These are phyloP conservation scores for Abramis brama DNA, from an alignment of 2,113 vertebrate genomes.

Conservation along the genomic window DNA sequence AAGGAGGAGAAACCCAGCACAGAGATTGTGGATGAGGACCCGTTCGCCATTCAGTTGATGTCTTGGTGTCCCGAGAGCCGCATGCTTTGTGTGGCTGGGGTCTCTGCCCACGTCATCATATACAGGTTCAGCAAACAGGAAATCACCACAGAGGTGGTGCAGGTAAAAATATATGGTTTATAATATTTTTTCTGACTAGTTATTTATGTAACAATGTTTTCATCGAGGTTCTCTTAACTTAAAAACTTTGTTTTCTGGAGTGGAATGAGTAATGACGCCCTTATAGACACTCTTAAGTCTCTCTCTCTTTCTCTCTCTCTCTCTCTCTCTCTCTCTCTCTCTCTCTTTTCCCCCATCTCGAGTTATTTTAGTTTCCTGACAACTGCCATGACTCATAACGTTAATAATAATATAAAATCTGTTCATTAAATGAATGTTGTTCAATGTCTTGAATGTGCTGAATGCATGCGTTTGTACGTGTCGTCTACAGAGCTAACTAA, in stretches of 20 bases:
- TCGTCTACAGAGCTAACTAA: slow-evolving; percentile 7
- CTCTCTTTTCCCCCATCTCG: background rate
- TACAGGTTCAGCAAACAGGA: slow-evolving; percentile 98
- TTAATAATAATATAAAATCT: slow-evolving; percentile 42
- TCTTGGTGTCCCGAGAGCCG: slow-evolving; percentile 98
- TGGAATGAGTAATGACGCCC: slow-evolving; percentile 2
- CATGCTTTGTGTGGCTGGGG: slow-evolving; percentile 93
- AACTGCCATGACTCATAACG: slow-evolving; percentile 43
- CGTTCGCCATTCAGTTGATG: slow-evolving; percentile 96
- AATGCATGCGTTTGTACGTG: background rate
- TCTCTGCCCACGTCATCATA: slow-evolving; percentile 94
- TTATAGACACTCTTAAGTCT: background rate
- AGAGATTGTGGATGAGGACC: slow-evolving; percentile 96
- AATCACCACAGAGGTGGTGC: slow-evolving; percentile 90
- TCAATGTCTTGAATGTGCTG: slow-evolving; percentile 27
- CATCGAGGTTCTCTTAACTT: background rate
- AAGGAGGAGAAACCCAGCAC: slow-evolving; percentile 91
- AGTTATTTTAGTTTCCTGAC: slow-evolving; percentile 39
- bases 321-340: background rate
- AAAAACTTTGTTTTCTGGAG: slow-evolving; percentile 21
- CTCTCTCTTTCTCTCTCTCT: no score
- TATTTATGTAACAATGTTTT: background rate
- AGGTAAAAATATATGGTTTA: slow-evolving; percentile 74
- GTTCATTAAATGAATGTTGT: slow-evolving; percentile 36
- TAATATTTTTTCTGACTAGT: no score